phyloP scores from a whole-genome alignment of 2,113 vertebrate genomes.

The Poeciliopsis turrubarensis region DNA sequence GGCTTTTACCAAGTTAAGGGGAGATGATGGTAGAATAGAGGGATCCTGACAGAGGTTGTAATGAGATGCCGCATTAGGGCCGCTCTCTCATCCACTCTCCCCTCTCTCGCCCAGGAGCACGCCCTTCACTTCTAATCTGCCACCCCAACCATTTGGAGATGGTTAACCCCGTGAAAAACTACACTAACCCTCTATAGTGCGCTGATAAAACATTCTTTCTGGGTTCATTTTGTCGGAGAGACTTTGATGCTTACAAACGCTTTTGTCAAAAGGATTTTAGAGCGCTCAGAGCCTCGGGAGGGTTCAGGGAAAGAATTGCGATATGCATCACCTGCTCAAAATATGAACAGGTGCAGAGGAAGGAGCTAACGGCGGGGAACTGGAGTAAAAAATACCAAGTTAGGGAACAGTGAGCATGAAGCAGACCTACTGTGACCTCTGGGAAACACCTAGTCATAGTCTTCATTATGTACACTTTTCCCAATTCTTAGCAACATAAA shows the following conservation, averaged over 20 bases:
- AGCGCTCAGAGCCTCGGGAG: constrained; percentile 20
- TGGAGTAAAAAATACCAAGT: neutral
- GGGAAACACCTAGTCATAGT: neutral
- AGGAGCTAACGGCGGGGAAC: neutral
- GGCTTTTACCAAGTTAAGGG: constrained; percentile 86
- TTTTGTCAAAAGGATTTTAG: constrained; percentile 42
- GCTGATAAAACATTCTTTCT: constrained; percentile 71
- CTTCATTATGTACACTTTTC: neutral
- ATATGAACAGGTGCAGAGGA: neutral
- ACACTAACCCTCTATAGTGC: constrained; percentile 76
- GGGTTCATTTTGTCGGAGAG: constrained; percentile 53
- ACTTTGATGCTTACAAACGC: constrained; percentile 60
- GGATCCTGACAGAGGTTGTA: constrained; percentile 94
- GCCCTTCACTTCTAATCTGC: constrained; percentile 89
- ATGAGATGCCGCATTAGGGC: constrained; percentile 94
- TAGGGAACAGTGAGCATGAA: neutral
- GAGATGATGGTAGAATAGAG: constrained; percentile 89
- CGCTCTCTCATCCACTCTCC: constrained; percentile 82
- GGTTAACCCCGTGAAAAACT: constrained; percentile 83
- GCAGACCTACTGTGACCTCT: neutral
- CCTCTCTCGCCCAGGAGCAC: constrained; percentile 80
- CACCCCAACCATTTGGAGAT: constrained; percentile 83
- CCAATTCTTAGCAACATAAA: neutral
- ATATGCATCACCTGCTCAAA: constrained; percentile 13
- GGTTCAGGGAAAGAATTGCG: constrained; percentile 31